Conservation (phyloP, 1,140 invertebrate species). For the Antheraea mylitta region DNA sequence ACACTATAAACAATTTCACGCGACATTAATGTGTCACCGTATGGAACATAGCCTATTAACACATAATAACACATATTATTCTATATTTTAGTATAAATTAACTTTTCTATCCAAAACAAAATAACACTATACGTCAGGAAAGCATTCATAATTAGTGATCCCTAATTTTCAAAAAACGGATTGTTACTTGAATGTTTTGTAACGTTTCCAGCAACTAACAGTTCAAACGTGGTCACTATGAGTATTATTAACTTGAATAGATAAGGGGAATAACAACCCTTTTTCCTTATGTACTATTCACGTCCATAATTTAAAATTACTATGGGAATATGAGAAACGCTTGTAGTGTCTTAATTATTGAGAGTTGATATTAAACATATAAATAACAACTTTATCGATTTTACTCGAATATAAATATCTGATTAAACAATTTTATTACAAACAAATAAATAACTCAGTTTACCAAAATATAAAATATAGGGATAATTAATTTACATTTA, state of each 20-base stretch:
- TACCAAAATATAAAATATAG: background rate
- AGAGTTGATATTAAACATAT: background rate
- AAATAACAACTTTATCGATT: background rate
- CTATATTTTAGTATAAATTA: too few relatives aligned
- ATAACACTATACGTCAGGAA: too few relatives aligned
- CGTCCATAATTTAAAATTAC: too few relatives aligned
- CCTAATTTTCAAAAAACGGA: background rate
- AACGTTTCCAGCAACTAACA: background rate
- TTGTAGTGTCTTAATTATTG: background rate
- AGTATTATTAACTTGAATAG: background rate
- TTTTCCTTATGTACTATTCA: background rate
- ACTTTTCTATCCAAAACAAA: too few relatives aligned
- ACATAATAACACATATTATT: too few relatives aligned
- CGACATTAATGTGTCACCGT: background rate
- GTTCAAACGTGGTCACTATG: background rate
- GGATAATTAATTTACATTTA: background rate
- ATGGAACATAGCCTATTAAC: background rate
- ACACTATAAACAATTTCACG: background rate
- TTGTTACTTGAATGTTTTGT: background rate
- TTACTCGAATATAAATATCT: too few relatives aligned
- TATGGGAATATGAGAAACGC: background rate
- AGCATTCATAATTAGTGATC: too few relatives aligned
- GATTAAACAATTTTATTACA: too few relatives aligned
- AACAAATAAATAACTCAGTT: background rate
- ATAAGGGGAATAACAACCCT: background rate